These are phyloP conservation scores for Lycia hirtaria DNA, from an alignment of 2,888 invertebrate genomes.

Conservation along the genomic window DNA sequence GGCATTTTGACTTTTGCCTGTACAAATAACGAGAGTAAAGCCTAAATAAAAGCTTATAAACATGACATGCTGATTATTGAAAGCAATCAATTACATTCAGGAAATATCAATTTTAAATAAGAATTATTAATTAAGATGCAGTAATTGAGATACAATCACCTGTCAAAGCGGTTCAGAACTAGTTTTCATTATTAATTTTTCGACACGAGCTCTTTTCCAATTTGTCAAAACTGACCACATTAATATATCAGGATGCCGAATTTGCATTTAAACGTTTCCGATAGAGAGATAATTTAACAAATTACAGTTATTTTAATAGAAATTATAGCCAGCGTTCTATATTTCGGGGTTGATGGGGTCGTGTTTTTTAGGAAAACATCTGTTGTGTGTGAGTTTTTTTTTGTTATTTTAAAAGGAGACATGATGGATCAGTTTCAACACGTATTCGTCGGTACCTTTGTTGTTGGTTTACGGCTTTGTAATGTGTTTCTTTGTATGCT, in stretches of 20 bases:
- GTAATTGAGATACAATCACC: slow-evolving; percentile 41
- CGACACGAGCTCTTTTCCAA: slow-evolving; percentile 58
- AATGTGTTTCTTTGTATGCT: slow-evolving; percentile 85
- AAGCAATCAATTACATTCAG: neutral
- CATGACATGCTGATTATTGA: neutral
- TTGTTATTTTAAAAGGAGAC: slow-evolving; percentile 84
- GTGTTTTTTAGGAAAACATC: slow-evolving; percentile 81
- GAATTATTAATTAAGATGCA: slow-evolving; percentile 2
- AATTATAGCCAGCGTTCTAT: slow-evolving; percentile 69
- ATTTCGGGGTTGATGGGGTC: slow-evolving; percentile 70
- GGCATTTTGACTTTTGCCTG: too few relatives aligned
- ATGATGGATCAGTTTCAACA: slow-evolving; percentile 86
- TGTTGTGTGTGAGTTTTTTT: slow-evolving; percentile 81
- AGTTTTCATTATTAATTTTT: slow-evolving; percentile 59
- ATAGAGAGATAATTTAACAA: slow-evolving; percentile 73
- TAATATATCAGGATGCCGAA: slow-evolving; percentile 73
- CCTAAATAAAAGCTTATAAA: slow-evolving; percentile 12
- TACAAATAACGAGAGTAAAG: too few relatives aligned
- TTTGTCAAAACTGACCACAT: slow-evolving; percentile 76
- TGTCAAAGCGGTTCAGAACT: slow-evolving; percentile 46
- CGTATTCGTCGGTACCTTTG: slow-evolving; percentile 82
- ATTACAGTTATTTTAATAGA: slow-evolving; percentile 79
- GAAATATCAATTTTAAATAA: neutral
- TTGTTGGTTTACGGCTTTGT: slow-evolving; percentile 82
- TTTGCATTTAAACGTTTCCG: slow-evolving; percentile 80